These are phyloP conservation scores for Cervus canadensis DNA, from an alignment of 2,113 vertebrate species.

Conservation along the genomic window DNA sequence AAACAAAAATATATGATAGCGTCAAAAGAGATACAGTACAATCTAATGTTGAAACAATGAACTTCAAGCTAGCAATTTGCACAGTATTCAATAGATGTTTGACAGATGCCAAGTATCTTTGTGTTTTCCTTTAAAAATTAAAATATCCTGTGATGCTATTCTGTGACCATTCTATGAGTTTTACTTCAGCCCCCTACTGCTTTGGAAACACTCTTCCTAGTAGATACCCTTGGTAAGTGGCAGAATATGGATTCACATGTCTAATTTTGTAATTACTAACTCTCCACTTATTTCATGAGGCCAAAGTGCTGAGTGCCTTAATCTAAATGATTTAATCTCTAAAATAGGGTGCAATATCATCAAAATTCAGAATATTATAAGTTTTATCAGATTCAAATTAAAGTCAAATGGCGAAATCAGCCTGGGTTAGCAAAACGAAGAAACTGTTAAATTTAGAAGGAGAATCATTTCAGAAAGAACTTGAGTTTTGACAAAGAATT, in stretches of 20 bases:
- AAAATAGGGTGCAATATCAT: not conserved
- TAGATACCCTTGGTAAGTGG: not conserved
- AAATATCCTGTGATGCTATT: not conserved
- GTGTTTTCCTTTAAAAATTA: not conserved
- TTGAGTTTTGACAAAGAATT: not conserved
- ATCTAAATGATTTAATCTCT: not conserved
- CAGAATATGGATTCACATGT: not conserved
- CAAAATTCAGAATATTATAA: not conserved
- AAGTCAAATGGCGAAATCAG: not conserved
- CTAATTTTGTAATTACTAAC: not conserved
- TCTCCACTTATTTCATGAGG: not conserved
- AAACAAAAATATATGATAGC: not conserved
- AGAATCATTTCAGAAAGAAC: not conserved
- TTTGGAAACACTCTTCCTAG: not conserved
- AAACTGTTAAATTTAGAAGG: not conserved
- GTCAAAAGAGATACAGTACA: not conserved
- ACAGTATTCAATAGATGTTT: not conserved
- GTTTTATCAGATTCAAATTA: not conserved
- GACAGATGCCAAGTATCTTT: not conserved
- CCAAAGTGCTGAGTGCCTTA: not conserved
- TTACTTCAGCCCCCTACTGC: not conserved
- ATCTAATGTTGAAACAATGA: not conserved
- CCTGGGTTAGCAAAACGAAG: not conserved
- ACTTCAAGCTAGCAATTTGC: not conserved
- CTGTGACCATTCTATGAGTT: not conserved